Base-by-base conservation (phyloP, 2,888 invertebrate genomes). In the Zygogramma bicolorata region DNA sequence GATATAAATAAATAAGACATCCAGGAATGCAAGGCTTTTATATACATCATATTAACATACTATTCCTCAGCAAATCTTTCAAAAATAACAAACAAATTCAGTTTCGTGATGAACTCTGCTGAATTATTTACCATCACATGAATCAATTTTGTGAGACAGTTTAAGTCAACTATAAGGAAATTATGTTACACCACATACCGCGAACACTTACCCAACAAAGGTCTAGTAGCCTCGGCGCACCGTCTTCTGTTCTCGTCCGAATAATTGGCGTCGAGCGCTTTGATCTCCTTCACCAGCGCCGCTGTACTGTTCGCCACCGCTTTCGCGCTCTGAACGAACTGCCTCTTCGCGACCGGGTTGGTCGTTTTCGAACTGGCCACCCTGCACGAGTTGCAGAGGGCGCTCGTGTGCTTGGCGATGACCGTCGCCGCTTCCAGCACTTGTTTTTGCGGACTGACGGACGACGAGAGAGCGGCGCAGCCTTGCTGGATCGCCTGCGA, bases 291-390 rank as follows among this genome's bases (percentile, higher is more conserved):
- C 20, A 99, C 98, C 20, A 99, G 90, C 76, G 93, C 92, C 0
- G 98, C 96, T 0, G 99, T 99, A 18, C 96, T 96, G 87, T 96
- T 96, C 62, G 99, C 99, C 1, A 99, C 97, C 83, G 98, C 97
- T 86, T 98, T 97, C 67, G 99, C 99, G 77, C 97, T 95, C 85
- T 98, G 97, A 67, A 99, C 98, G 87, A 99, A 98, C 87, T 98
- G 98, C 34, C 97, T 89, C 88, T 98, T 98, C 68, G 97, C 97
- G 3, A 95, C 94, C 0, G 97, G 95, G 87, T 96, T 96, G 70
- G 90, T 91, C 0, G 97, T 97, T 84, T 95, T 95, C 76, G 95
- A 94, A 31, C 97, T 97, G 0, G 99, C 98, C 65, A 93, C 91
- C 71, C 80, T 75, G 84, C 99, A 99, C 42, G 97, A 95, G 85